Evolutionary conservation across 2,888 invertebrate species (phyloP).

Genomic region (Oxycera nigricornis): DNA sequence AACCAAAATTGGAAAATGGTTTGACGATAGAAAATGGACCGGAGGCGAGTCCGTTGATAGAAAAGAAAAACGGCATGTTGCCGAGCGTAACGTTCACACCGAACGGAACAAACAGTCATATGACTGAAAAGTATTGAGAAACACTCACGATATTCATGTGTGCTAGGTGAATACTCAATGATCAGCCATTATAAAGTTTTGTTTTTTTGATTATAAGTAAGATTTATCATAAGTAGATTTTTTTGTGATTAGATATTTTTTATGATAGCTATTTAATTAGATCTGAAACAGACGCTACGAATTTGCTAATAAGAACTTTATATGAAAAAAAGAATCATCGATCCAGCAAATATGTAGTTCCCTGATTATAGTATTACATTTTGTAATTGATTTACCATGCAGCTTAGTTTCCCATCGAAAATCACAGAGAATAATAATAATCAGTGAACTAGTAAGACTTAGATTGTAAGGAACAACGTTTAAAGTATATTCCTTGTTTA

Average conservation of each 20-base stretch:
- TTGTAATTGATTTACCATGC: neutral
- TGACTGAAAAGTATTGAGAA: slow-evolving; percentile 22
- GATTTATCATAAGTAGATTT: neutral
- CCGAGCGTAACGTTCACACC: neutral
- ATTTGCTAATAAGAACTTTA: too few relatives aligned
- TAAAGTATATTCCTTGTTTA: neutral
- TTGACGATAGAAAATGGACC: slow-evolving; percentile 49
- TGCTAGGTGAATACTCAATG: slow-evolving; percentile 35
- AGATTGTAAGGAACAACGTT: neutral
- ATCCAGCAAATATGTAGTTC: neutral
- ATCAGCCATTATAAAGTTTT: slow-evolving; percentile 34
- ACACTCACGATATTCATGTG: neutral
- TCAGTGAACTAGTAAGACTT: neutral
- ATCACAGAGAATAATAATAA: neutral
- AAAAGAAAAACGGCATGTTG: slow-evolving; percentile 25
- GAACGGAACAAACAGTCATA: slow-evolving; percentile 1
- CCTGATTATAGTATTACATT: slow-evolving; percentile 27
- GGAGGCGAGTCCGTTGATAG: slow-evolving; percentile 54
- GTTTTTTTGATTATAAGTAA: too few relatives aligned
- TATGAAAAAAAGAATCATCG: too few relatives aligned
- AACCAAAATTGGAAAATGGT: slow-evolving; percentile 13
- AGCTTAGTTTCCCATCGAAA: neutral
- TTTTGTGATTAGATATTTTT: slow-evolving; percentile 1
- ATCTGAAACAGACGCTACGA: too few relatives aligned
- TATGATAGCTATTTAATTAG: slow-evolving; percentile 19